Evolutionary conservation across 1,140 invertebrate genomes (phyloP).

Genomic region (Batillaria attramentaria): DNA sequence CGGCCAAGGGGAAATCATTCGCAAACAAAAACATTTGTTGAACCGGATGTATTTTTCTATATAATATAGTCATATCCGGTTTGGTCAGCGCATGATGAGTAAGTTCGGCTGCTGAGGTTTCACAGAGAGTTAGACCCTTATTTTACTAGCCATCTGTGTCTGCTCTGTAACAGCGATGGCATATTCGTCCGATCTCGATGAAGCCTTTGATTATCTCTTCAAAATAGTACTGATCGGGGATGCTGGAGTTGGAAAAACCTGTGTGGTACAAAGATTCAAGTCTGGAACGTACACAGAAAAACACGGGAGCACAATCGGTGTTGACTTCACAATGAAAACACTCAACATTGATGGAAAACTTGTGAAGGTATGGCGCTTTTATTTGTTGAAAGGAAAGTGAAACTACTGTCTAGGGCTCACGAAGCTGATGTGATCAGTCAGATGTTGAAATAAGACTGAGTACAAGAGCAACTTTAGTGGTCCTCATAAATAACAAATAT

Average conservation of each 20-base stretch:
- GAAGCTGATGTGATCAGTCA: no score
- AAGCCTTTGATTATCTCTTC: conserved; percentile 70
- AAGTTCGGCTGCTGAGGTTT: conserved; percentile 18
- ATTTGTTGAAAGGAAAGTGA: no score
- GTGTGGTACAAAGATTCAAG: conserved; percentile 88
- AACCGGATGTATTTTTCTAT: conserved; percentile 12
- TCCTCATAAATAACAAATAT: no score
- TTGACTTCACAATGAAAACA: conserved; percentile 98
- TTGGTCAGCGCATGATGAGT: conserved; percentile 19
- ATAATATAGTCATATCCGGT: neutral
- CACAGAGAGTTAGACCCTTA: no score
- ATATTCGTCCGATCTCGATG: conserved; percentile 63
- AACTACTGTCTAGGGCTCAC: no score
- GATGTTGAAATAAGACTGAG: no score
- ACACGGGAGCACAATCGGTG: conserved; percentile 95
- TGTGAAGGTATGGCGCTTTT: conserved; percentile 84
- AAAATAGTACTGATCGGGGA: conserved; percentile 72
- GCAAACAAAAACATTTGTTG: conserved; percentile 12
- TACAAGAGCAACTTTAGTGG: no score
- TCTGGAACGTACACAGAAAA: conserved; percentile 93
- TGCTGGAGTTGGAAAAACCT: conserved; percentile 72
- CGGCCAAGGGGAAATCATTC: no score
- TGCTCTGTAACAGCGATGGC: conserved; percentile 41
- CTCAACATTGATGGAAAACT: conserved; percentile 91
- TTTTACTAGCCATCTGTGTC: no score